These are phyloP conservation scores for Brassicogethes aeneus DNA, from an alignment of 2,888 invertebrate species.

Conservation along the genomic window DNA sequence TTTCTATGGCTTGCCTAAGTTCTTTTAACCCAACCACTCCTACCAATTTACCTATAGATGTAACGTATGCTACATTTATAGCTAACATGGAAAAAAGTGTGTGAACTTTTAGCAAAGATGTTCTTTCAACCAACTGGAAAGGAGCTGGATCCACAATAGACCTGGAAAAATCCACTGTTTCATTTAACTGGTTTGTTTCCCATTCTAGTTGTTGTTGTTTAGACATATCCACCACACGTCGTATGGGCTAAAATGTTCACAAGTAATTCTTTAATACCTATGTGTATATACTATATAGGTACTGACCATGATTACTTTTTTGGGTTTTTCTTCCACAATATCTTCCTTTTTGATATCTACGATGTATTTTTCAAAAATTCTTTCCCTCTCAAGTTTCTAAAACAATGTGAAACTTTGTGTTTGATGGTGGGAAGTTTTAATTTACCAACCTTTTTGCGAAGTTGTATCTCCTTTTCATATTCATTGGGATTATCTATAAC, in stretches of 20 bases:
- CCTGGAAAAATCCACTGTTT: constrained; percentile 61
- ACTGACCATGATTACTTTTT: constrained; percentile 1
- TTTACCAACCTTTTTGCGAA: not conserved
- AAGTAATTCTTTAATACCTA: constrained; percentile 3
- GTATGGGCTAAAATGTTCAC: constrained; percentile 63
- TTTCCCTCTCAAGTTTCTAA: constrained; percentile 10
- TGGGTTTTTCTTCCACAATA: not conserved
- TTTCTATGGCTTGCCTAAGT: constrained; percentile 74
- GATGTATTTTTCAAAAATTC: constrained; percentile 15
- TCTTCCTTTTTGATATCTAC: constrained; percentile 7
- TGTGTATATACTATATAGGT: not conserved
- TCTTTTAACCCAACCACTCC: constrained; percentile 91
- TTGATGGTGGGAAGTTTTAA: no score
- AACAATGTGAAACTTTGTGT: no score
- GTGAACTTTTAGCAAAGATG: constrained; percentile 71
- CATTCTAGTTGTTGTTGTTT: constrained; percentile 80
- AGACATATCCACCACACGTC: constrained; percentile 85
- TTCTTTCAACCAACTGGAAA: constrained; percentile 88
- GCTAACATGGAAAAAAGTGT: constrained; percentile 89
- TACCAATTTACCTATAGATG: constrained; percentile 83
- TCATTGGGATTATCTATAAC: constrained; percentile 14
- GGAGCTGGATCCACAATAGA: constrained; percentile 92
- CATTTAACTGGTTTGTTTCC: constrained; percentile 82
- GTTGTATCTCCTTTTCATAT: constrained; percentile 7
- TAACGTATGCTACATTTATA: constrained; percentile 93